These are phyloP conservation scores for Neopelma chrysocephalum DNA, from an alignment of 2,797 vertebrate genomes.

Conservation along the genomic window DNA sequence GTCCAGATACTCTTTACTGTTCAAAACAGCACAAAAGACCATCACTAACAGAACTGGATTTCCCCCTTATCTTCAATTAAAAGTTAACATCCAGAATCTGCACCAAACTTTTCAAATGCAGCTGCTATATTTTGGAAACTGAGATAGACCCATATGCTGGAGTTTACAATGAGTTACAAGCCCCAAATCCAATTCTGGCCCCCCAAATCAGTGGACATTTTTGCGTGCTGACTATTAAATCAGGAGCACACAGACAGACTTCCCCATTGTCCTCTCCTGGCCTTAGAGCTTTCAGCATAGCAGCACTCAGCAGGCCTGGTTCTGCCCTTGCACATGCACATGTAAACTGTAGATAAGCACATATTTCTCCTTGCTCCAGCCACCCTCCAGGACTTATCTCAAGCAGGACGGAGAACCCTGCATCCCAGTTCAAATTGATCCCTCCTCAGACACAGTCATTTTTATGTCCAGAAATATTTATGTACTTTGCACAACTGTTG, in stretches of 20 bases:
- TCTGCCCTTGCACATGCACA: constrained; percentile 47
- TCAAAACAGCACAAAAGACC: not conserved
- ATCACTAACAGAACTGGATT: not conserved
- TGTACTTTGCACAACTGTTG: constrained; percentile 62
- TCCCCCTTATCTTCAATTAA: not conserved
- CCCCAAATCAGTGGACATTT: not conserved
- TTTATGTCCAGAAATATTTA: constrained; percentile 68
- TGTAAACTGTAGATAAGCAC: constrained; percentile 16
- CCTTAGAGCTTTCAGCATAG: not conserved
- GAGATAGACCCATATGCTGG: not conserved
- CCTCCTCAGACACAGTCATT: constrained; percentile 39
- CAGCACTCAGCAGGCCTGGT: constrained; percentile 37
- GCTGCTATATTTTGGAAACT: not conserved
- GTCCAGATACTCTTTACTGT: not conserved
- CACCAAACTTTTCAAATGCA: not conserved
- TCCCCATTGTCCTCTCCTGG: not conserved
- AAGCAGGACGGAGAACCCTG: not conserved
- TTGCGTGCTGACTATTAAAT: not conserved
- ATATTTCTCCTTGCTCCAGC: constrained; percentile 1
- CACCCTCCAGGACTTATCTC: constrained; percentile 12
- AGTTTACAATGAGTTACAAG: not conserved
- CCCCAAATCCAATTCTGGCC: not conserved
- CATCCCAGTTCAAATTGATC: not conserved
- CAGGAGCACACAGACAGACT: not conserved
- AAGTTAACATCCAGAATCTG: not conserved